Conservation (phyloP, 1,140 invertebrate species). For the Bathynomus jamesi region DNA sequence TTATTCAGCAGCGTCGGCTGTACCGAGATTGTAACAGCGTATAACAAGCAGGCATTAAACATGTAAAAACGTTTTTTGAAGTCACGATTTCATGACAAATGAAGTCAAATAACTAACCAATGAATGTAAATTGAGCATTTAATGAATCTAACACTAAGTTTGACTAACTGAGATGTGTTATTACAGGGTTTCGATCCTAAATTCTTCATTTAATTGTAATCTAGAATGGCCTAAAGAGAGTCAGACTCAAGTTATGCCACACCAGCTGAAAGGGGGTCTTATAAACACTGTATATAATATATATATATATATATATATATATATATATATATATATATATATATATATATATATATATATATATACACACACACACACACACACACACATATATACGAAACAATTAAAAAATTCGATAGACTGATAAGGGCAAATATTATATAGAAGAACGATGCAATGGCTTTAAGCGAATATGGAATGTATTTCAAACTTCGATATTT, state of each 20-base stretch:
- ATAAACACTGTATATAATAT: too few relatives aligned
- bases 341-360: too few relatives aligned
- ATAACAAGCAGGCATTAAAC: not conserved
- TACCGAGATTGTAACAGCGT: not conserved
- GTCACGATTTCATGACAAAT: not conserved
- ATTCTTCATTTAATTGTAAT: not conserved
- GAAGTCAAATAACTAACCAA: constrained; percentile 1
- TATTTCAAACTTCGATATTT: too few relatives aligned
- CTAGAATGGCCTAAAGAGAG: not conserved
- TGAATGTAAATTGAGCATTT: not conserved
- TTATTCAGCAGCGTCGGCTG: not conserved
- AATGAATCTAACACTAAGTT: not conserved
- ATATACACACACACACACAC: too few relatives aligned
- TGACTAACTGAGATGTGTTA: not conserved
- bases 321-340: too few relatives aligned
- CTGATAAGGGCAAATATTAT: too few relatives aligned
- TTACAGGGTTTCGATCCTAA: not conserved
- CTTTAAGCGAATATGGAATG: too few relatives aligned
- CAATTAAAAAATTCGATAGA: too few relatives aligned
- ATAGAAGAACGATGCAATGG: too few relatives aligned
- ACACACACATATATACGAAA: too few relatives aligned
- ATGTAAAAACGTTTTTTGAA: not conserved
- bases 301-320: too few relatives aligned
- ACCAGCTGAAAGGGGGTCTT: too few relatives aligned
- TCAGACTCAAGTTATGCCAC: not conserved